Percentiles rank a stretch among this genome's conserved stretches.
phyloP scores from a whole-genome alignment of 2,113 vertebrate genomes.

The Macrotis lagotis region DNA sequence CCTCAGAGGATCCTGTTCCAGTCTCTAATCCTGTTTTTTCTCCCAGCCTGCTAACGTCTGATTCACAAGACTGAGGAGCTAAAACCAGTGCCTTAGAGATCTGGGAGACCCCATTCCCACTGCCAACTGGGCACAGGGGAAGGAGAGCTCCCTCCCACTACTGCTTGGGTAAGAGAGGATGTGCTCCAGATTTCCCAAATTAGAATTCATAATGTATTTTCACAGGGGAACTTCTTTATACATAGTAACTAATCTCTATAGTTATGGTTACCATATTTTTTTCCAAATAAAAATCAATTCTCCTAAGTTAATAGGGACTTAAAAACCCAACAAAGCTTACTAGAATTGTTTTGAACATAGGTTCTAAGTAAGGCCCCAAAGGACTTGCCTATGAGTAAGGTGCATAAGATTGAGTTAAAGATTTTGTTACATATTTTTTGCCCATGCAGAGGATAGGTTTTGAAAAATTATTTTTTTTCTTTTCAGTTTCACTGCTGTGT shows the following conservation, averaged over 20 bases:
- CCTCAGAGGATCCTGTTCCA: not conserved
- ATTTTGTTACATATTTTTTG: not conserved
- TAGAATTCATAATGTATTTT: not conserved
- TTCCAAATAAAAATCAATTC: not conserved
- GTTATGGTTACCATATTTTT: not conserved
- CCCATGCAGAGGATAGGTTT: not conserved
- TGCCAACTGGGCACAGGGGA: not conserved
- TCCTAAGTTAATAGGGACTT: not conserved
- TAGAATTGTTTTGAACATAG: not conserved
- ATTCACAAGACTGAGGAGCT: not conserved
- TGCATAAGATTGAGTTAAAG: not conserved
- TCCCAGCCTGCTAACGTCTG: not conserved
- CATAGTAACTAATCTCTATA: not conserved
- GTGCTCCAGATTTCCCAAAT: not conserved
- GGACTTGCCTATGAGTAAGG: not conserved
- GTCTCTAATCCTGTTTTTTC: not conserved
- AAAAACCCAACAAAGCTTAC: not conserved
- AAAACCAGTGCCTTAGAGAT: not conserved
- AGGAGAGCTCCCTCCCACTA: not conserved
- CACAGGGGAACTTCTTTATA: not conserved
- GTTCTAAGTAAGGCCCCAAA: not conserved
- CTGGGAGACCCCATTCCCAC: not conserved
- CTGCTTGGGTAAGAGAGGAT: not conserved
- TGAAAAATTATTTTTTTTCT: not conserved
- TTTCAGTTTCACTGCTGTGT: not conserved